These are phyloP conservation scores for Pristionchus fissidentatus DNA, from an alignment of 2,888 invertebrate genomes.

Conservation along the genomic window DNA sequence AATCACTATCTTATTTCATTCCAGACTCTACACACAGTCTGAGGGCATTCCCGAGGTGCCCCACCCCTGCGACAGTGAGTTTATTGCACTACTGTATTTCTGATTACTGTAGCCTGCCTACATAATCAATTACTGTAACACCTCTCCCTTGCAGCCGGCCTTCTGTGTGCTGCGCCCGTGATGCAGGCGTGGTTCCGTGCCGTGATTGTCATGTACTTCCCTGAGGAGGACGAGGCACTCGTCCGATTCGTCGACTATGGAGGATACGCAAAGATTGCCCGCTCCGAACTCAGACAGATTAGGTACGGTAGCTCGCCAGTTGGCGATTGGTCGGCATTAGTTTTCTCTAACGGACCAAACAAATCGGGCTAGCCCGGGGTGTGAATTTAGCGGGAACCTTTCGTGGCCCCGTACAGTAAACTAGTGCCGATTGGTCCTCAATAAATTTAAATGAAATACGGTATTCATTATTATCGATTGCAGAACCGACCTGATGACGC, in stretches of 20 bases:
- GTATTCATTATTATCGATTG: constrained; percentile 47
- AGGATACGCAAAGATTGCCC: constrained; percentile 87
- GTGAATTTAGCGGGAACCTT: too few species aligned
- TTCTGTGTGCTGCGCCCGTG: constrained; percentile 90
- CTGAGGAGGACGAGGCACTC: constrained; percentile 81
- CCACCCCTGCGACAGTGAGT: constrained; percentile 84
- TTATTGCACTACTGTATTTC: not conserved
- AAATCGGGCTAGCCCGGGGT: too few species aligned
- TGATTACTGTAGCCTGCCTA: not conserved
- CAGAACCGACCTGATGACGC: constrained; percentile 89
- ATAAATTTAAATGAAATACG: not conserved
- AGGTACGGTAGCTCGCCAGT: constrained; percentile 76
- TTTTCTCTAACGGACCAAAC: too few species aligned
- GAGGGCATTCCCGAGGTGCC: constrained; percentile 86
- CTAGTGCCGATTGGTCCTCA: too few species aligned
- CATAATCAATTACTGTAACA: not conserved
- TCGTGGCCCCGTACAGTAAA: too few species aligned
- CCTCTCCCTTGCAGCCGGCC: constrained; percentile 81
- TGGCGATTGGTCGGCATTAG: too few species aligned
- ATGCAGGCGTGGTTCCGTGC: constrained; percentile 91
- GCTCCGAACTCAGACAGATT: constrained; percentile 89
- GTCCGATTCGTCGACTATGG: constrained; percentile 95
- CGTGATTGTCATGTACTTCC: constrained; percentile 84
- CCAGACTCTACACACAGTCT: constrained; percentile 83
- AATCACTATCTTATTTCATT: too few species aligned